phyloP scores from a whole-genome alignment of 1,140 invertebrate genomes.

The Nasonia giraulti region DNA sequence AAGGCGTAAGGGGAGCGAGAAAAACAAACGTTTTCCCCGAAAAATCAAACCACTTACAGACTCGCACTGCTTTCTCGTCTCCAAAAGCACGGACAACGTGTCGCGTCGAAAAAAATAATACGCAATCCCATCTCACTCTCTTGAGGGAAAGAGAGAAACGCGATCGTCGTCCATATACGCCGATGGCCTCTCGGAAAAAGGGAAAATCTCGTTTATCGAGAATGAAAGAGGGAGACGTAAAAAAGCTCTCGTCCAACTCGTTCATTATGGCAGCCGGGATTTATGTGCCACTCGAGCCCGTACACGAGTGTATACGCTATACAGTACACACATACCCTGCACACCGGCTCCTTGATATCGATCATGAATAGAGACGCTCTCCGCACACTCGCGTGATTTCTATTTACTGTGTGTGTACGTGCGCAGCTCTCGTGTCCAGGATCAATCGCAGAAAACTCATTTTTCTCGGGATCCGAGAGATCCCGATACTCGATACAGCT shows the following conservation, averaged over 20 bases:
- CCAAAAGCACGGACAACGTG: too few relatives aligned
- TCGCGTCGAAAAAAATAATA: neutral
- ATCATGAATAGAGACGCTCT: neutral
- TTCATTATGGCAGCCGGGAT: neutral
- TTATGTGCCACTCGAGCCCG: neutral
- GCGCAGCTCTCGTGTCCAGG: neutral
- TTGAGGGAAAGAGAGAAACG: too few relatives aligned
- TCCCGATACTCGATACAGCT: neutral
- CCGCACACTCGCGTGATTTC: neutral
- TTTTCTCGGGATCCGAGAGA: neutral
- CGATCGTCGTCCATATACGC: too few relatives aligned
- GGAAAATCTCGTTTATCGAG: neutral
- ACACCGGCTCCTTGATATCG: neutral
- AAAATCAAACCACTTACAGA: too few relatives aligned
- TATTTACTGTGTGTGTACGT: neutral
- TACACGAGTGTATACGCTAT: neutral
- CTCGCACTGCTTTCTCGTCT: too few relatives aligned
- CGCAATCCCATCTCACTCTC: neutral
- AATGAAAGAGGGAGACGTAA: neutral
- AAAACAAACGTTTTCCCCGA: too few relatives aligned
- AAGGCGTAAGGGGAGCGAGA: too few relatives aligned
- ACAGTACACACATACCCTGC: neutral
- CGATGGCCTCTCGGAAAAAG: neutral
- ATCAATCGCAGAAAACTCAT: slow-evolving; percentile 11
- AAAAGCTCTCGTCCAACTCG: neutral